phyloP scores from a whole-genome alignment of 2,797 vertebrate genomes.

The Cossypha caffra region DNA sequence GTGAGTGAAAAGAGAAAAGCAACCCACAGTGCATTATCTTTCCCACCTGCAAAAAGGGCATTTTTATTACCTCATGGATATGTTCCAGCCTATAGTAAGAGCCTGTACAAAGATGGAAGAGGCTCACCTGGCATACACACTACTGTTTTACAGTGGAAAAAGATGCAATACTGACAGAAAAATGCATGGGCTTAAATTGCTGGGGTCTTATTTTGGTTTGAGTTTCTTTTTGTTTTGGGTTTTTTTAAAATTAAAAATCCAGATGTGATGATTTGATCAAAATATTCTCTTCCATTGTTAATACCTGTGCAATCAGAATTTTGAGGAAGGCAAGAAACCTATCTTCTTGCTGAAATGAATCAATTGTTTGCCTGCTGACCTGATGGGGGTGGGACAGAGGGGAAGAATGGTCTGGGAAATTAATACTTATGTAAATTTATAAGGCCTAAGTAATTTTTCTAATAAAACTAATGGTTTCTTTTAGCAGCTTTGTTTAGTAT shows the following conservation, averaged over 20 bases:
- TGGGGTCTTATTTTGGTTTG: not conserved
- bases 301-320: not conserved
- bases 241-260: not conserved
- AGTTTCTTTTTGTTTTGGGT: accelerated
- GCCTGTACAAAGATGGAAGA: not conserved
- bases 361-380: not conserved
- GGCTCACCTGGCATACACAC: not conserved
- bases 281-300: not conserved
- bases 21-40: not conserved
- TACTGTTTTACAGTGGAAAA: not conserved
- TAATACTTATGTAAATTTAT: not conserved
- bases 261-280: not conserved
- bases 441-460: not conserved
- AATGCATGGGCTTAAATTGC: not conserved
- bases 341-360: not conserved
- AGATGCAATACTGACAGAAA: not conserved
- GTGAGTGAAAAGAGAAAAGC: not conserved
- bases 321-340: not conserved
- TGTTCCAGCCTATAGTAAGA: not conserved
- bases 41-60: not conserved
- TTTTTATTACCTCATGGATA: not conserved
- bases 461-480: not conserved
- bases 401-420: not conserved
- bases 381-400: not conserved
- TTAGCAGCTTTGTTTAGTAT: not conserved